Evolutionary conservation across 2,888 invertebrate species (phyloP).

Genomic region (Phragmatobia fuliginosa): DNA sequence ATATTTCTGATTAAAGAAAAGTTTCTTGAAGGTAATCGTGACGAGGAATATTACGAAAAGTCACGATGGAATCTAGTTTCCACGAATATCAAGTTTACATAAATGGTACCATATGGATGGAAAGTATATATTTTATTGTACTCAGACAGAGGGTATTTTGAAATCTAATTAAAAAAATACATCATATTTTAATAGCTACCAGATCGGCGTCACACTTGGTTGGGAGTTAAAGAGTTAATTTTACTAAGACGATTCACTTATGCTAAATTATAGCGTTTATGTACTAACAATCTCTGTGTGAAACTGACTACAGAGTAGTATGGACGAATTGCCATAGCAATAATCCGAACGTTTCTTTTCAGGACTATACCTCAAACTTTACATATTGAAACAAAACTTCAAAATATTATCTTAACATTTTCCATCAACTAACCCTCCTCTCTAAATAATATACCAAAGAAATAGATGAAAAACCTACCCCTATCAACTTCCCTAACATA

Average conservation of each 20-base stretch:
- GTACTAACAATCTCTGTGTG: too few relatives aligned
- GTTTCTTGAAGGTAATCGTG: slow-evolving; percentile 32
- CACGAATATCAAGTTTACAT: neutral
- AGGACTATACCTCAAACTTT: neutral
- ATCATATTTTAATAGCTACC: too few relatives aligned
- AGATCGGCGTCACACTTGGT: too few relatives aligned
- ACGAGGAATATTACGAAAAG: slow-evolving; percentile 25
- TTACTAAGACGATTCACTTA: too few relatives aligned
- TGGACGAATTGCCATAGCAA: too few relatives aligned
- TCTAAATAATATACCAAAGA: neutral
- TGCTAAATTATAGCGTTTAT: too few relatives aligned
- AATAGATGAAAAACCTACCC: neutral
- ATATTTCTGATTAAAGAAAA: slow-evolving; percentile 37
- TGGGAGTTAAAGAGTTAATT: too few relatives aligned
- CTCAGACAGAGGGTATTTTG: too few relatives aligned
- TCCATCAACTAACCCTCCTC: neutral
- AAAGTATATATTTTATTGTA: neutral
- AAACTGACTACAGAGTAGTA: too few relatives aligned
- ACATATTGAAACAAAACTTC: neutral
- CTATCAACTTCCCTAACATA: slow-evolving; percentile 16
- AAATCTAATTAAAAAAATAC: too few relatives aligned
- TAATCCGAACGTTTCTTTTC: too few relatives aligned
- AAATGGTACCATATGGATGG: neutral
- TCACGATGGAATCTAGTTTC: slow-evolving; percentile 18
- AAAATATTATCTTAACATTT: neutral